phyloP scores from a whole-genome alignment of 2,797 vertebrate genomes.

The Numenius phaeopus region DNA sequence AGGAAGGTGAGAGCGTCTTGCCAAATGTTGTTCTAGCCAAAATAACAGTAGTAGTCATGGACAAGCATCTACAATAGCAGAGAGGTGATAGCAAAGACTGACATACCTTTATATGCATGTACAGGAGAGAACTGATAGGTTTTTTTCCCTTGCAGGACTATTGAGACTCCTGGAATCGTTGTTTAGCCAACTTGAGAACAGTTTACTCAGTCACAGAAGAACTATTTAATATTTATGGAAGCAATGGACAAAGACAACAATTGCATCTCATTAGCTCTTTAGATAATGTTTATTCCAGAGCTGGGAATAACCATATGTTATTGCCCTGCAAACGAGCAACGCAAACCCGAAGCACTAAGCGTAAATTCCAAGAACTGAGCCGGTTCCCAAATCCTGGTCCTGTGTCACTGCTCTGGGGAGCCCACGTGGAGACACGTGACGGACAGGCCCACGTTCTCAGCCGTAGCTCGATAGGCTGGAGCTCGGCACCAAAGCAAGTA shows the following conservation, averaged over 20 bases:
- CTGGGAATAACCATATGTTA: background rate
- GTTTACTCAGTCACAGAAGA: background rate
- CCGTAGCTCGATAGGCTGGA: background rate
- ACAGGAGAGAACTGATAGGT: background rate
- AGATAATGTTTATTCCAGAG: background rate
- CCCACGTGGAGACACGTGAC: background rate
- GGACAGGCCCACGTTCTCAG: background rate
- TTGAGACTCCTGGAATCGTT: background rate
- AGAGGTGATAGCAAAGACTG: background rate
- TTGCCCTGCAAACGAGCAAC: background rate
- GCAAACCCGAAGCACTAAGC: background rate
- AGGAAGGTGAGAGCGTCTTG: background rate
- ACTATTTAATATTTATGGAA: background rate
- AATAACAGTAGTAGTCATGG: background rate
- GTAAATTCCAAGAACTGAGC: background rate
- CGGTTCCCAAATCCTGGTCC: background rate
- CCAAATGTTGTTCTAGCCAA: slow-evolving; percentile 8
- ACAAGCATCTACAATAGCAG: background rate
- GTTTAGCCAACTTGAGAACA: background rate
- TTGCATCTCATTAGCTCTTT: background rate
- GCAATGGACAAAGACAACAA: slow-evolving; percentile 7
- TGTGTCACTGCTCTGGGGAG: rapidly evolving
- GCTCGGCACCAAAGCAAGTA: background rate
- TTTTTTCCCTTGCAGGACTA: background rate
- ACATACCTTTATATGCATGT: background rate